Conservation (phyloP, 2,888 invertebrate species). For the Caenorhabditis angaria region DNA sequence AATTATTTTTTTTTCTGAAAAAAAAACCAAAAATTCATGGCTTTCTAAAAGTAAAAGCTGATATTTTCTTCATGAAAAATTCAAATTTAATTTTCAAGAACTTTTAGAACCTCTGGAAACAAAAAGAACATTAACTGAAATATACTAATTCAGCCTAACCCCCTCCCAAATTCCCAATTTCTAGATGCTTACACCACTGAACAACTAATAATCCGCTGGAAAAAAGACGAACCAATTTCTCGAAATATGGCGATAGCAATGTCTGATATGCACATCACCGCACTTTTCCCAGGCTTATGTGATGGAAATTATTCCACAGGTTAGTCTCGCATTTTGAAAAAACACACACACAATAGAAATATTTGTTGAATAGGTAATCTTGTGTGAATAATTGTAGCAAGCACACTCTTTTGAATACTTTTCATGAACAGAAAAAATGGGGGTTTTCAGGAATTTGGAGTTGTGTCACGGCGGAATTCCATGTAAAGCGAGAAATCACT, state of each 20-base stretch:
- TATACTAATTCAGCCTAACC: too few relatives aligned
- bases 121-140: too few relatives aligned
- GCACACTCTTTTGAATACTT: slow-evolving; percentile 15
- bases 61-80: too few relatives aligned
- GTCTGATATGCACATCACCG: slow-evolving; percentile 71
- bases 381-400: slow-evolving; percentile 35
- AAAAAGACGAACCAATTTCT: slow-evolving; percentile 64
- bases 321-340: slow-evolving; percentile 24
- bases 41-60: too few relatives aligned
- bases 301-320: slow-evolving; percentile 71
- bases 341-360: slow-evolving; percentile 22
- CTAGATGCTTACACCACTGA: slow-evolving; percentile 72
- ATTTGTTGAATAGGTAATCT: slow-evolving; percentile 38
- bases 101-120: too few relatives aligned
- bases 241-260: slow-evolving; percentile 69
- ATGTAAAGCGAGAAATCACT: slow-evolving; percentile 76
- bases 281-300: slow-evolving; percentile 65
- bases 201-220: slow-evolving; percentile 68
- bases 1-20: too few relatives aligned
- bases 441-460: slow-evolving; percentile 74
- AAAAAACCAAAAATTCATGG: too few relatives aligned
- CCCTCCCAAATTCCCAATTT: too few relatives aligned
- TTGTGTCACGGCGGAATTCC: slow-evolving; percentile 76
- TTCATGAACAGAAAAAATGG: slow-evolving; percentile 12
- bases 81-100: too few relatives aligned